Evolutionary conservation across 2,797 vertebrate genomes (phyloP), one percentile per base, ranked within the genome.

Genomic region (Arrhamphus sclerolepis): DNA sequence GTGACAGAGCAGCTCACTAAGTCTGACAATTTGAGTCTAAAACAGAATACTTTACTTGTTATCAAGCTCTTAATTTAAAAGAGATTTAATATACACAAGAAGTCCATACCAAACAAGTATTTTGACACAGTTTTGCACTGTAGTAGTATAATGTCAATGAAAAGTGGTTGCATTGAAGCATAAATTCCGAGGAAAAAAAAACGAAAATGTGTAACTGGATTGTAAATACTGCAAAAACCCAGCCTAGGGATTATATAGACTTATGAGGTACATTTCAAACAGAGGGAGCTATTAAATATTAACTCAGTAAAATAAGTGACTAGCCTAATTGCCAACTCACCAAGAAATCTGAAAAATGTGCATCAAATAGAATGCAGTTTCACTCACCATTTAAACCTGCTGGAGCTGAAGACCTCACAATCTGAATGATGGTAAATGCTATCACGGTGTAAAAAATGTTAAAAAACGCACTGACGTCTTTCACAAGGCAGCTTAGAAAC

Each of bases 311-410:
- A 48, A 29, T 54, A 55, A 22, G 10, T 24, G 38, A 56, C 46
- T 50, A 57, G 50, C 46, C 53, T 56, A 26, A 50, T 63, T 65
- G 62, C 46, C 26, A 39, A 58, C 47, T 46, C 53, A 50, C 48
- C 44, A 70, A 64, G 54, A 64, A 38, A 48, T 34, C 2, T 46
- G 17, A 70, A 24, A 62, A 57, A 44, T 46, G 1, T 50, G 10
- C 42, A 38, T 55, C 54, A 2, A 21, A 51, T 48, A 31, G 52
- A 69, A 56, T 46, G 34, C 31, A 46, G 22, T 41, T 51, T 41
- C 38, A 29, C 34, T 26, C 38, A 41, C 49, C 29, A 56, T 63
- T 64, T 24, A 43, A 53, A 70, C 28, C 6, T 48, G 43, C 54
- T 24, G 2, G 7, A 14, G 42, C 38, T 1, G 13, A 1, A 0